Base-by-base conservation (phyloP, 2,888 invertebrate species). In the Coelogynopora nodosa region DNA sequence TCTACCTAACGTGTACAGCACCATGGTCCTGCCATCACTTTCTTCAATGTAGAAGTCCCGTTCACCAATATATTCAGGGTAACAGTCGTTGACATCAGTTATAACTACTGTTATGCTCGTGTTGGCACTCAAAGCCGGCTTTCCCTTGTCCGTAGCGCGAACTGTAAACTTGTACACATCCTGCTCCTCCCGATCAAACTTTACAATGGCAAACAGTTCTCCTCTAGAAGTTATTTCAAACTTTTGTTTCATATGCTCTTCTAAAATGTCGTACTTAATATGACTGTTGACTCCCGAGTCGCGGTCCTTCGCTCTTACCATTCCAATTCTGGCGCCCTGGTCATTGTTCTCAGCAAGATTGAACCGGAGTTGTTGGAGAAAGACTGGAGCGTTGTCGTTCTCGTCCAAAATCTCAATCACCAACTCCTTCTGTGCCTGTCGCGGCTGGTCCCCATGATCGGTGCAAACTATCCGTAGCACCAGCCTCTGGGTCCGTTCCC, bases 321-420 rank as follows among this genome's bases (percentile, higher is more conserved):
- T 67, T n/a, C 85, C 85, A 67, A 85, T 74, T 27, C 28, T 5
- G 18, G 85, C 85, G 0, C 85, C 85, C 18, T 85, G 67, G 28
- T 85, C 30, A 28, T 85, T 85, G 29, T 85, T 85, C 74, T 85
- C 85, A 1, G 28, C 1, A 0, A 85, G 30, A 27, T 26, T 67
- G 27, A 85, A 85, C 5, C 23, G 67, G 1, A 26, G 28, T 18
- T 28, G 23, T 1, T 27, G 49, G 67, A 85, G 30, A 5, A 86
- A 84, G 29, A 29, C 29, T 31, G 86, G 86, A 5, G 26, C 82
- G 80, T 86, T 86, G 31, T 86, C 86, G 28, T 86, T 86, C 18
- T 80, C 30, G 31, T 86, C 86, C 18, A 27, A n/a, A n/a, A 86
- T 30, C 18, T 30, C 26, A 2, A 86, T 30, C 18, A 82, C 26